These are phyloP conservation scores for Coptodon rendalli DNA, from an alignment of 2,113 vertebrate genomes.

Conservation along the genomic window DNA sequence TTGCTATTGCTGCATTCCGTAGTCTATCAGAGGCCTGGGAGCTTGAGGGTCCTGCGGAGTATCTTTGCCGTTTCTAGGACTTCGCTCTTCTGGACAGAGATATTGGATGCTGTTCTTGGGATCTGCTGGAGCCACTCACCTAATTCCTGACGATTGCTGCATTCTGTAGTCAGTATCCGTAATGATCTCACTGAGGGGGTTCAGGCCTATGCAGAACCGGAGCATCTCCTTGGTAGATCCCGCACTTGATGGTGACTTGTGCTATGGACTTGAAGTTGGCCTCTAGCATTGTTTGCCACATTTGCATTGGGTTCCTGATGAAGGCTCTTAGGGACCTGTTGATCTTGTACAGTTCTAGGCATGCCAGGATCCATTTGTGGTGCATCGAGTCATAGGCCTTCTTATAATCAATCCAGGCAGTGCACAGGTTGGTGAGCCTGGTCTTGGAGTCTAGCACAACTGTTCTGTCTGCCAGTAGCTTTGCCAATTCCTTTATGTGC, in stretches of 20 bases:
- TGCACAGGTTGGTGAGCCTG: not conserved
- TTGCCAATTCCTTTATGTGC: not conserved
- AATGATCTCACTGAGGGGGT: not conserved
- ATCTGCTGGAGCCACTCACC: not conserved
- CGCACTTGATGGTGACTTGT: not conserved
- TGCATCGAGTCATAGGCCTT: not conserved
- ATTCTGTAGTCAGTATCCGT: not conserved
- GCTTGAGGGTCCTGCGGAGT: not conserved
- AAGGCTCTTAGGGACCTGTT: not conserved
- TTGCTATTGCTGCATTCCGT: not conserved
- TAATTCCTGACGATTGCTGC: not conserved
- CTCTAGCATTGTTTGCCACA: rapidly evolving
- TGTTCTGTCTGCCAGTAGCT: not conserved
- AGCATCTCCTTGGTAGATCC: not conserved
- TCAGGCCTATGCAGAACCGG: not conserved
- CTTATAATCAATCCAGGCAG: not conserved
- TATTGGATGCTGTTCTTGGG: not conserved
- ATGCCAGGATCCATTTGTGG: not conserved
- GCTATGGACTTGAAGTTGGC: not conserved
- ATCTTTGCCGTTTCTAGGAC: not conserved
- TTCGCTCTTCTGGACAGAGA: not conserved
- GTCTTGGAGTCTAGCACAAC: not conserved
- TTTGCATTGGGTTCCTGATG: not conserved
- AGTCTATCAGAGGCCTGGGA: not conserved
- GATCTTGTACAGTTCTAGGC: not conserved